Conservation (phyloP, 2,888 invertebrate species). For the Lepidocyrtinus sp. region DNA sequence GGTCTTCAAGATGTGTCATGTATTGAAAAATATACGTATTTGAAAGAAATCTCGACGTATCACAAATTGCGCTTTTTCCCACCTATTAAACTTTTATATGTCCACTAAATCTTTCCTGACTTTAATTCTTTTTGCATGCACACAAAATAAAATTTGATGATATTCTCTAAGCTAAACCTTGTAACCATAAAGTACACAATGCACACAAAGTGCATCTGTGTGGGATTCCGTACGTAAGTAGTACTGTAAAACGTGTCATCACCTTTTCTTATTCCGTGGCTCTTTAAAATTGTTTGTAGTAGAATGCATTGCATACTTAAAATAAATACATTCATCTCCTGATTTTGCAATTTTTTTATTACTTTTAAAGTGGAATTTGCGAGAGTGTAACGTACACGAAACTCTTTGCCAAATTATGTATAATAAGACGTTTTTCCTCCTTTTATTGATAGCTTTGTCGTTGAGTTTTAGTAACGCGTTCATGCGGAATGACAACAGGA, state of each 20-base stretch:
- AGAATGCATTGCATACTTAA: too few species aligned
- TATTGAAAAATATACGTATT: constrained; percentile 34
- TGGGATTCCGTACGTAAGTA: neutral
- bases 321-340: too few species aligned
- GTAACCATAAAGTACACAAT: constrained; percentile 12
- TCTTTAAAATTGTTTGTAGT: too few species aligned
- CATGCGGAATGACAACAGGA: constrained; percentile 12
- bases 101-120: constrained; percentile 55
- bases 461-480: constrained; percentile 2
- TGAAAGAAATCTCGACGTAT: neutral
- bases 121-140: constrained; percentile 52
- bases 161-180: neutral
- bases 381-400: neutral
- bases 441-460: constrained; percentile 17
- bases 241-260: neutral
- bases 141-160: constrained; percentile 25
- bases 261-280: too few species aligned
- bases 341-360: constrained; percentile 14
- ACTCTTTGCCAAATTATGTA: neutral
- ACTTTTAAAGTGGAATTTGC: neutral
- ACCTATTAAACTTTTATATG: constrained; percentile 55
- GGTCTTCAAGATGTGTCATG: constrained; percentile 32
- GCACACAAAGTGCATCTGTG: constrained; percentile 18
- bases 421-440: neutral
- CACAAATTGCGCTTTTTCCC: constrained; percentile 25